Conservation (phyloP, 2,113 vertebrate species). For the Bufo bufo region DNA sequence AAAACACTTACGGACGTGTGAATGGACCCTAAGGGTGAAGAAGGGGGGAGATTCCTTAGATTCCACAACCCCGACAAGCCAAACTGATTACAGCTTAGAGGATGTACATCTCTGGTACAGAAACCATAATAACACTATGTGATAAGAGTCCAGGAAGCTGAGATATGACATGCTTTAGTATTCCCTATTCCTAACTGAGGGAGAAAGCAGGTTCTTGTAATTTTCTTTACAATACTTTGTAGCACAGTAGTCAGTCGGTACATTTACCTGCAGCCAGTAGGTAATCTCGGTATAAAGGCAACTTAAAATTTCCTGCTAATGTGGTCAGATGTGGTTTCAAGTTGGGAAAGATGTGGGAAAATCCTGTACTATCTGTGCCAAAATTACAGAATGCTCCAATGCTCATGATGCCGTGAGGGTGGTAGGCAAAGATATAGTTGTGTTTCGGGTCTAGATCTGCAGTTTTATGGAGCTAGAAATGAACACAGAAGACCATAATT, state of each 20-base stretch:
- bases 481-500: neutral
- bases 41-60: too few relatives aligned
- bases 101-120: too few relatives aligned
- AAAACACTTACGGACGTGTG: too few relatives aligned
- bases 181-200: neutral
- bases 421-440: conserved; percentile 31
- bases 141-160: too few relatives aligned
- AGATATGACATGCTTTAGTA: too few relatives aligned
- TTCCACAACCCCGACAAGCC: too few relatives aligned
- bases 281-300: conserved; percentile 66
- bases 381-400: conserved; percentile 63
- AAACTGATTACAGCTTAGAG: too few relatives aligned
- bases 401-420: conserved; percentile 59
- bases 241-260: neutral
- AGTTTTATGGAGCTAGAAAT: conserved; percentile 43
- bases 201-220: neutral
- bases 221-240: neutral
- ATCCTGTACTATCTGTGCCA: conserved; percentile 65
- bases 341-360: conserved; percentile 62
- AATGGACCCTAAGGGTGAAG: too few relatives aligned
- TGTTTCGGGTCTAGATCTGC: neutral
- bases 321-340: conserved; percentile 64
- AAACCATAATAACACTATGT: too few relatives aligned
- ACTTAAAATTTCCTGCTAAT: conserved; percentile 65
- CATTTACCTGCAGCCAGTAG: conserved; percentile 66